phyloP scores from a whole-genome alignment of 2,113 vertebrate genomes.

The Paramisgurnus dabryanus region DNA sequence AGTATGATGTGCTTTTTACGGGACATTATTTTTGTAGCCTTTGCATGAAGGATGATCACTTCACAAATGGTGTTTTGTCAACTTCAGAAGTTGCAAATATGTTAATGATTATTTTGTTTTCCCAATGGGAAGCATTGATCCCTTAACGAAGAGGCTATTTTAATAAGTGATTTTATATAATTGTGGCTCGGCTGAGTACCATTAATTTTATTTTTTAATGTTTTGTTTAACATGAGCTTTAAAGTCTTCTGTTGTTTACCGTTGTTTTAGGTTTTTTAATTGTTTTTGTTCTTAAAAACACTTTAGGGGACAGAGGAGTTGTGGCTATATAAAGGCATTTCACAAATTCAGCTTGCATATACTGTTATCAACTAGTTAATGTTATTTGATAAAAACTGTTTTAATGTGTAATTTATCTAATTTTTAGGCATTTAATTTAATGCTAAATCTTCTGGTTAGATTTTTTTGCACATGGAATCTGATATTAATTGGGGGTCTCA shows the following conservation, averaged over 20 bases:
- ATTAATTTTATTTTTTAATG: neutral
- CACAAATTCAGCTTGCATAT: neutral
- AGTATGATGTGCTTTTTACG: neutral
- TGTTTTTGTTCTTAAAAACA: neutral
- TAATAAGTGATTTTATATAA: neutral
- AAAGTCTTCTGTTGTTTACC: neutral
- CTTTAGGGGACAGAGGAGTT: neutral
- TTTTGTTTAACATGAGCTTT: neutral
- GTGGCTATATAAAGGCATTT: neutral
- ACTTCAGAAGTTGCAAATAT: constrained; percentile 37
- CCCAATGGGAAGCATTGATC: constrained; percentile 38
- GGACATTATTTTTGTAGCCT: neutral
- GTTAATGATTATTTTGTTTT: constrained; percentile 34
- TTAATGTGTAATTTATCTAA: neutral
- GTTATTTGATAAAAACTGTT: neutral
- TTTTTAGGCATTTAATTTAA: neutral
- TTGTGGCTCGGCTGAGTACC: neutral
- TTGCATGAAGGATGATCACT: neutral
- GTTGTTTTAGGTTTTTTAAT: neutral
- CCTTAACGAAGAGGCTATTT: constrained; percentile 8
- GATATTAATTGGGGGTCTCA: no score
- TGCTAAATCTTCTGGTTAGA: neutral
- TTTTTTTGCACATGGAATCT: neutral
- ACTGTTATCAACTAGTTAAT: neutral
- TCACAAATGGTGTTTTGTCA: neutral